A percentile compares a stretch with the other conserved stretches of the same genome.
phyloP scores from a whole-genome alignment of 1,140 invertebrate species.

The Drosophila kikkawai region DNA sequence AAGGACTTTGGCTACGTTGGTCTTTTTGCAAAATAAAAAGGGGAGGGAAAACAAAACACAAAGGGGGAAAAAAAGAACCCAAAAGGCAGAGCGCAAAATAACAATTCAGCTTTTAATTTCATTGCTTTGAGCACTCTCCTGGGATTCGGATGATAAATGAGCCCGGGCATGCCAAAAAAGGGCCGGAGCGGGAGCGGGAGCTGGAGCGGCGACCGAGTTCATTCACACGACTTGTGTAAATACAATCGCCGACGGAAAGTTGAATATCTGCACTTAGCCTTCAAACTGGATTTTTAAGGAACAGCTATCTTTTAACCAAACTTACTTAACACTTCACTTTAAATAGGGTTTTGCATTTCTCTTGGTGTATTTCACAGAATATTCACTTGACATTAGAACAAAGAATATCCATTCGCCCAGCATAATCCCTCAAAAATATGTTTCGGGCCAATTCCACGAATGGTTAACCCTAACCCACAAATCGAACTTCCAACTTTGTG shows the following conservation, averaged over 20 bases:
- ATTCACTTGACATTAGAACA: slow-evolving; percentile 6
- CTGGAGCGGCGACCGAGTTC: slow-evolving; percentile 9
- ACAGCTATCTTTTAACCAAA: too few species aligned
- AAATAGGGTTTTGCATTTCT: too few species aligned
- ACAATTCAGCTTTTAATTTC: slow-evolving; percentile 76
- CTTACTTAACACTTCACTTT: too few species aligned
- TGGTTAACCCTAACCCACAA: slow-evolving; percentile 41
- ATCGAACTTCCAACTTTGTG: slow-evolving; percentile 35
- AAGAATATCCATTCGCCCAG: slow-evolving; percentile 2
- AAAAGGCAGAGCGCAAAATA: slow-evolving; percentile 50
- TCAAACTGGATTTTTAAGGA: not conserved
- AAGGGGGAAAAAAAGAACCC: not conserved
- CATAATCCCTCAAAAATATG: slow-evolving; percentile 35
- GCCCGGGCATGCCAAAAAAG: slow-evolving; percentile 20
- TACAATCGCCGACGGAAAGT: slow-evolving; percentile 8
- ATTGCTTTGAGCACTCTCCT: slow-evolving; percentile 72
- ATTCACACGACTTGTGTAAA: slow-evolving; percentile 43
- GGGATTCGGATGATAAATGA: slow-evolving; percentile 71
- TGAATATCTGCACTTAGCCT: not conserved
- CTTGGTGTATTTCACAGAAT: not conserved
- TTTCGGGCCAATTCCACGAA: slow-evolving; percentile 35
- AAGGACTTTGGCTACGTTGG: slow-evolving; percentile 11
- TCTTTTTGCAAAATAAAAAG: not conserved
- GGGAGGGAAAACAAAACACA: not conserved
- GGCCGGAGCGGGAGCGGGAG: not conserved